Evolutionary conservation across 2,797 vertebrate species (phyloP), one percentile per base, ranked within the genome.

Genomic region (Heliangelus exortis): DNA sequence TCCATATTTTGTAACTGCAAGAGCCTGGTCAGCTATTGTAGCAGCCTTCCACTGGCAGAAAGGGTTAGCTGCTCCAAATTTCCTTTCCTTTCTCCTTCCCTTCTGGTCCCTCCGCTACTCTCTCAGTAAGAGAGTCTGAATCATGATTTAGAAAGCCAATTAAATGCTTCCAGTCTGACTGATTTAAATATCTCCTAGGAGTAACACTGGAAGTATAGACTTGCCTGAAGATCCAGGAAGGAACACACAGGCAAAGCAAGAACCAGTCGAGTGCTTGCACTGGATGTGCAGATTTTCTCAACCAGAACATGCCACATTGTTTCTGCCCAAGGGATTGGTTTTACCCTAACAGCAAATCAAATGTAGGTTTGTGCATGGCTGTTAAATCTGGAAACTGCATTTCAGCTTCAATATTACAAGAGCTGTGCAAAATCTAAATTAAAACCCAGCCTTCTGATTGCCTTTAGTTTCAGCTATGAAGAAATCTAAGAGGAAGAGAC

Each of bases 21-120:
- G 53, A 94, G 78, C 34, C 74, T 96, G 79, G 92, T 89, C 92
- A 93, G 87, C 84, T 55, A 23, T 74, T 91, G 66, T 69, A 77
- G 72, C 80, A 81, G 53, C 51, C 86, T 97, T 96, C 91, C 75
- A 74, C 81, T 95, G 84, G 87, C 77, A 89, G 96, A 97, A 98
- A 95, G 96, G 96, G 97, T 98, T 98, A 98, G 98, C 98, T 98
- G 97, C 95, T 98, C 97, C 96, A 97, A 90, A 96, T 97, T 77
- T 92, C 51, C 62, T 93, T 89, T 72, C 14, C 80, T 78, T 47
- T 47, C 21, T 83, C 76, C 61, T 61, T 23, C 31, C 29, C 12
- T 31, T 6, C 7, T 31, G 53, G 10, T 21, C 47, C 20, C 23
- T 26, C 28, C 9, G 13, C n/a, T 68, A 45, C 48, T 68, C 61